phyloP scores from a whole-genome alignment of 1,140 invertebrate species.

The Agrypnia vestita region DNA sequence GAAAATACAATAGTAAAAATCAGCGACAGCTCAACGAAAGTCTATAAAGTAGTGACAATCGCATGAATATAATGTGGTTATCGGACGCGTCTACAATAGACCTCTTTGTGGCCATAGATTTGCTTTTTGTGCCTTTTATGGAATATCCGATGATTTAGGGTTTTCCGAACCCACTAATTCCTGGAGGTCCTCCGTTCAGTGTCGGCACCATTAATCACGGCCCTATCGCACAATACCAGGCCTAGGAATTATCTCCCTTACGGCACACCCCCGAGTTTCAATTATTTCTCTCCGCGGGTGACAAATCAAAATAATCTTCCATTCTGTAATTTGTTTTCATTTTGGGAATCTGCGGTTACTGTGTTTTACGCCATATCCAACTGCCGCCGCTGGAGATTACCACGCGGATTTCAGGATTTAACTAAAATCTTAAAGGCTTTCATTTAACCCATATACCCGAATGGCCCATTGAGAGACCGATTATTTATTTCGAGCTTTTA shows the following conservation, averaged over 20 bases:
- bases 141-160: slow-evolving; percentile 26
- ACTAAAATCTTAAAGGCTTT: too few species aligned
- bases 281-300: slow-evolving; percentile 18
- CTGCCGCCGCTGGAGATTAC: too few species aligned
- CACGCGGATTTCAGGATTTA: too few species aligned
- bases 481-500: too few species aligned
- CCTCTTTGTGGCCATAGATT: neutral
- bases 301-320: neutral
- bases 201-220: slow-evolving; percentile 34
- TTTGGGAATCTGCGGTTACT: neutral
- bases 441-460: too few species aligned
- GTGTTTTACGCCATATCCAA: too few species aligned
- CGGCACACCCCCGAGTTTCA: neutral
- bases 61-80: too few species aligned
- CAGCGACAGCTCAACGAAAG: too few species aligned
- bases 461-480: too few species aligned
- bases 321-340: neutral
- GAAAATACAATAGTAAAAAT: too few species aligned
- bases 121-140: slow-evolving; percentile 8
- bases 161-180: slow-evolving; percentile 37
- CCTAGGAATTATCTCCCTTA: slow-evolving; percentile 15
- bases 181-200: neutral
- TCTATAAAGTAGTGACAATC: too few species aligned
- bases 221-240: slow-evolving; percentile 39
- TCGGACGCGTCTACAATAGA: neutral